A percentile compares a stretch with the other conserved stretches of the same genome.
Evolutionary conservation across 53 echinoderm and acorn worm species (phyloP).

Genomic region (Holothuria leucospilota): DNA sequence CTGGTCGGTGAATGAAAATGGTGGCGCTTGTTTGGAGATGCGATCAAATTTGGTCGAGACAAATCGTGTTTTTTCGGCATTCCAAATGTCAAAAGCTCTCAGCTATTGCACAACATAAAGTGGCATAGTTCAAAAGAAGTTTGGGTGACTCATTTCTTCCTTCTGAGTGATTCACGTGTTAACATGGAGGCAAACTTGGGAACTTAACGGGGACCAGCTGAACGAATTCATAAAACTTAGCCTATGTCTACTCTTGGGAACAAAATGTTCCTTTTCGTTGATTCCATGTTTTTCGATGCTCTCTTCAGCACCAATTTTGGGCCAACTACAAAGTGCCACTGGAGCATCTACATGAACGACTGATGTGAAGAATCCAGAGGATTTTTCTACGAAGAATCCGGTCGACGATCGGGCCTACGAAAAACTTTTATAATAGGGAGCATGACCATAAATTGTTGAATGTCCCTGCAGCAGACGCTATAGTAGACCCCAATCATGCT

Average conservation of each 20-base stretch:
- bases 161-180: slow-evolving; percentile 48
- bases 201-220: slow-evolving; percentile 19
- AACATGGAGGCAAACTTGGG: slow-evolving; percentile 59
- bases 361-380: slow-evolving; percentile 5
- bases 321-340: background rate
- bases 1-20: slow-evolving; percentile 27
- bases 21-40: slow-evolving; percentile 51
- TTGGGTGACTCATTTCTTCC: slow-evolving; percentile 53
- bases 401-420: slow-evolving; percentile 1
- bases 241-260: slow-evolving; percentile 41
- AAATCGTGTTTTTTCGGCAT: slow-evolving; percentile 44
- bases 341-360: background rate
- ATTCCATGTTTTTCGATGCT: slow-evolving; percentile 58
- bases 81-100: slow-evolving; percentile 47
- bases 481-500: slow-evolving; percentile 10
- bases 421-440: slow-evolving; percentile 2
- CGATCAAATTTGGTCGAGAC: slow-evolving; percentile 52
- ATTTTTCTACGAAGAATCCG: background rate
- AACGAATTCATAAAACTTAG: slow-evolving; percentile 24
- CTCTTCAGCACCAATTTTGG: slow-evolving; percentile 26
- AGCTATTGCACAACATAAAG: slow-evolving; percentile 32
- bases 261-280: slow-evolving; percentile 37
- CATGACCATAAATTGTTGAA: slow-evolving; percentile 3
- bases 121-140: slow-evolving; percentile 60
- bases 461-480: slow-evolving; percentile 28